Conservation (phyloP, 1,140 invertebrate genomes). For the Bombus terrestris region DNA sequence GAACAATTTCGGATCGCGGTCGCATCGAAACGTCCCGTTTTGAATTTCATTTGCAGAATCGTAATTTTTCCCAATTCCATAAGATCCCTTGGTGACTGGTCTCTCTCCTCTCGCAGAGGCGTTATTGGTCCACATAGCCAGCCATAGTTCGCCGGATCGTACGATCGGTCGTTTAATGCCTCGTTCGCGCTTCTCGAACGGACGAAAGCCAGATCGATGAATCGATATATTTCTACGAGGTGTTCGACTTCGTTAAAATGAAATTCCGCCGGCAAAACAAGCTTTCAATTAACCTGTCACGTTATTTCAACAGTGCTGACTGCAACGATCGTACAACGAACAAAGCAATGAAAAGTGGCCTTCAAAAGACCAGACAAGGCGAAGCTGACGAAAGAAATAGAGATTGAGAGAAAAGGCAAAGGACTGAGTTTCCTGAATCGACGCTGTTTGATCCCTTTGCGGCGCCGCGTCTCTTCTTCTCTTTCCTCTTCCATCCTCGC, state of each 20-base stretch:
- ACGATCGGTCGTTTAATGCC: too few species aligned
- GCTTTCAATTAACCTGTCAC: slow-evolving; percentile 12
- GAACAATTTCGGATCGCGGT: slow-evolving; percentile 58
- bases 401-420: slow-evolving; percentile 19
- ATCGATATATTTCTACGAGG: neutral
- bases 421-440: slow-evolving; percentile 6
- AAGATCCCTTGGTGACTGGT: slow-evolving; percentile 37
- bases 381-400: neutral
- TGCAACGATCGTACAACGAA: neutral
- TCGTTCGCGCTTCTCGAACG: too few species aligned
- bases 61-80: slow-evolving; percentile 75
- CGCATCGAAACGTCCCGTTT: slow-evolving; percentile 42
- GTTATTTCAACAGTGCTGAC: neutral
- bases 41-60: slow-evolving; percentile 75
- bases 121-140: slow-evolving; percentile 33
- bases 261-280: neutral
- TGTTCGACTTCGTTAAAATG: neutral
- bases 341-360: neutral
- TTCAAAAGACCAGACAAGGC: neutral
- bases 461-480: neutral
- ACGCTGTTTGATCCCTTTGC: slow-evolving; percentile 55
- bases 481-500: neutral
- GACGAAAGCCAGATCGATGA: neutral
- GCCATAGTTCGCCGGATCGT: neutral
- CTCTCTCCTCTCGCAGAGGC: neutral